A percentile compares a stretch with the other conserved stretches of the same genome.
These are phyloP conservation scores for Miniopterus natalensis DNA, from an alignment of 2,113 vertebrate species.

Conservation along the genomic window DNA sequence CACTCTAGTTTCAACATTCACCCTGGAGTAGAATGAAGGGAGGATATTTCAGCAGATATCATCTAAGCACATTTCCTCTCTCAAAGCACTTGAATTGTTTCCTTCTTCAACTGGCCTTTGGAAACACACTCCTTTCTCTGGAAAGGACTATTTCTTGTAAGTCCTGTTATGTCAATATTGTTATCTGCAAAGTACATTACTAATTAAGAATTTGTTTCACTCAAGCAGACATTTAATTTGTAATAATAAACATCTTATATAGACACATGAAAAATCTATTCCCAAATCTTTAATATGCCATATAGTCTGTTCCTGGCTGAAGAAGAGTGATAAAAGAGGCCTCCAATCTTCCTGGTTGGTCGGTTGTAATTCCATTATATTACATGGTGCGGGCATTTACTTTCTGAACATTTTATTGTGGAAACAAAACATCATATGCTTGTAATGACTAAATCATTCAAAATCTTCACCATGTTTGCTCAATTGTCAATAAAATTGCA, in stretches of 20 bases:
- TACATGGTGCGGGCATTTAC: not conserved
- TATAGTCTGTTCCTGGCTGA: not conserved
- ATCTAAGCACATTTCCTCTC: not conserved
- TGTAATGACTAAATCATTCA: not conserved
- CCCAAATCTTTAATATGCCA: not conserved
- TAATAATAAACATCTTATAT: not conserved
- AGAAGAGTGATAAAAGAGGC: not conserved
- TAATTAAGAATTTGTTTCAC: slow-evolving; percentile 38
- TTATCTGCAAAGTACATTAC: not conserved
- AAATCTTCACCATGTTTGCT: not conserved
- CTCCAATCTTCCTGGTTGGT: not conserved
- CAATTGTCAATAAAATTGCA: not conserved
- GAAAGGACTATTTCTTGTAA: not conserved
- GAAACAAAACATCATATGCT: not conserved
- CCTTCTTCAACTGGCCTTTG: not conserved
- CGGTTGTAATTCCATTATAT: not conserved
- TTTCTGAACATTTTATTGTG: slow-evolving; percentile 11
- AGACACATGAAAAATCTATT: not conserved
- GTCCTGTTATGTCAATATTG: not conserved
- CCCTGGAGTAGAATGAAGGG: not conserved
- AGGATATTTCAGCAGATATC: not conserved
- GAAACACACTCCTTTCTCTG: not conserved
- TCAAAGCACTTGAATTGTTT: not conserved
- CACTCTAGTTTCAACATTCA: not conserved
- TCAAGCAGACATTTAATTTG: not conserved